A percentile compares a stretch with the other conserved stretches of the same genome.
phyloP scores from a whole-genome alignment of 2,113 vertebrate genomes.

The zebrafish (Danio rerio) region GRCz12tu NC_133177.1:58603501-58604000 shows the following conservation, averaged over 20 bases:
- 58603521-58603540: no score
- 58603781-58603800: conserved; percentile 97
- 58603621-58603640: neutral
- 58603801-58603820: conserved; percentile 98
- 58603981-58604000: no score
- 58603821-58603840: conserved; percentile 91
- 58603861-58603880: neutral
- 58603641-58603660: neutral
- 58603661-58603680: neutral
- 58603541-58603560: no score
- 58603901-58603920: no score
- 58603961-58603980: no score
- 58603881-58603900: neutral
- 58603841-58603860: conserved; percentile 81
- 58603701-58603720: neutral
- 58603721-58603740: neutral
- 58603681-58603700: neutral
- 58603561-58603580: no score
- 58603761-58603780: conserved; percentile 88
- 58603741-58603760: neutral
- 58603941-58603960: no score
- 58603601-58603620: neutral
- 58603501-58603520: no score
- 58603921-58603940: no score
- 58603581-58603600: no score